These are phyloP conservation scores for Limnephilus marmoratus DNA, from an alignment of 2,888 invertebrate genomes.

Conservation along the genomic window DNA sequence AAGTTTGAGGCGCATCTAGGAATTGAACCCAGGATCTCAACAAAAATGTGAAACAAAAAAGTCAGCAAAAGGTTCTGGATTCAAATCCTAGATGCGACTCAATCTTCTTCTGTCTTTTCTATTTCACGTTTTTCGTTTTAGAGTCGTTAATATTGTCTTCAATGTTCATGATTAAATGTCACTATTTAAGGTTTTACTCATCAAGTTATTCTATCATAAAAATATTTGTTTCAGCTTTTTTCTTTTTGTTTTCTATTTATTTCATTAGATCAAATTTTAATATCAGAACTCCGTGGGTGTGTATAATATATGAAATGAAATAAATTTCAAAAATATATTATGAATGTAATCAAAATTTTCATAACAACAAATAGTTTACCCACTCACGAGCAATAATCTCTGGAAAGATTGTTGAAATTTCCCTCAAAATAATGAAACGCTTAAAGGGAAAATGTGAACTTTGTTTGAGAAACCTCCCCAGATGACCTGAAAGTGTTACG, in stretches of 20 bases:
- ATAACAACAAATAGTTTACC: not conserved
- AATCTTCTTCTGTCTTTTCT: no score
- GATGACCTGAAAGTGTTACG: conserved; percentile 35
- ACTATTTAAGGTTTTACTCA: no score
- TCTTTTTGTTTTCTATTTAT: not conserved
- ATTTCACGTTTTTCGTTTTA: no score
- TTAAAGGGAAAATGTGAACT: not conserved
- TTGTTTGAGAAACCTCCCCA: not conserved
- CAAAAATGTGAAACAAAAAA: no score
- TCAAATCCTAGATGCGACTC: no score
- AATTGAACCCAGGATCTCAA: no score
- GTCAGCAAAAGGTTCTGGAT: no score
- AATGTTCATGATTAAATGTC: no score
- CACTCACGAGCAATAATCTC: not conserved
- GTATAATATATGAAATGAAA: not conserved
- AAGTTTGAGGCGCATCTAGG: no score
- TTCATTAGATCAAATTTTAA: not conserved
- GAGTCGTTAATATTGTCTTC: no score
- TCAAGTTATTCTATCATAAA: no score
- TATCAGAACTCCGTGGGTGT: not conserved
- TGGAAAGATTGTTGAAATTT: not conserved
- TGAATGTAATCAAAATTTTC: not conserved
- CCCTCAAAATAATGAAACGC: not conserved
- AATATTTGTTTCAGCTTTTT: not conserved
- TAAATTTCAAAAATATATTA: not conserved